Percentiles rank a stretch among this genome's conserved stretches.
Evolutionary conservation across 2,888 invertebrate genomes (phyloP).

Genomic region (Hypsopygia costalis): DNA sequence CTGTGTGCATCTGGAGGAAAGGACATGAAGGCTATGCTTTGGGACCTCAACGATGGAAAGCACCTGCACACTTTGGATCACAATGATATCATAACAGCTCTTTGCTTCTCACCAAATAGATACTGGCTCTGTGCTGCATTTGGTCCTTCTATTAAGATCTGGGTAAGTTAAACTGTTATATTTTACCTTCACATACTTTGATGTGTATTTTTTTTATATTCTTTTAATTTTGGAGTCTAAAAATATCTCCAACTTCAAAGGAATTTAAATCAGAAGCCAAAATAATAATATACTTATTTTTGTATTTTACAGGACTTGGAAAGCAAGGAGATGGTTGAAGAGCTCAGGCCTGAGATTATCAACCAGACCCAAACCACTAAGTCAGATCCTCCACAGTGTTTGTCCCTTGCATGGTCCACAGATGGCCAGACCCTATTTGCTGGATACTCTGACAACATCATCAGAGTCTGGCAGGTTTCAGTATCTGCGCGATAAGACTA

Average conservation of each 20-base stretch:
- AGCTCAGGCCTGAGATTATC: constrained; percentile 97
- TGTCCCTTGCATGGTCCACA: constrained; percentile 98
- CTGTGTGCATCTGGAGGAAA: constrained; percentile 99
- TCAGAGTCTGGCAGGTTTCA: constrained; percentile 99
- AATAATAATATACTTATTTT: too few species aligned
- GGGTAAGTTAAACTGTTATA: constrained; percentile 86
- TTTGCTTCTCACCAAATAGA: constrained; percentile 99
- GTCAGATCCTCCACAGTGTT: constrained; percentile 96
- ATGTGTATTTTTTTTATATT: too few species aligned
- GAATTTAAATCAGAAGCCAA: too few species aligned
- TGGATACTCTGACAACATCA: constrained; percentile 98
- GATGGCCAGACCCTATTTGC: constrained; percentile 99
- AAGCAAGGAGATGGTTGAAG: constrained; percentile 99
- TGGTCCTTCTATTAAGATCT: constrained; percentile 98
- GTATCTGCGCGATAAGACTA: constrained; percentile 86
- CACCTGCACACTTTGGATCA: constrained; percentile 99
- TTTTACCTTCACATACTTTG: too few species aligned
- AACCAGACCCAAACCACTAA: constrained; percentile 86
- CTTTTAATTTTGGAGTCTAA: too few species aligned
- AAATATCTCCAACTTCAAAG: too few species aligned
- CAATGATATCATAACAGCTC: constrained; percentile 98
- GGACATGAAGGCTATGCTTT: constrained; percentile 99
- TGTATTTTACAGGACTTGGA: constrained; percentile 90
- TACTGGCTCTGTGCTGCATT: constrained; percentile 99
- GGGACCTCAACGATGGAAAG: constrained; percentile 99